Percentiles rank a stretch among this genome's conserved stretches.
phyloP scores from a whole-genome alignment of 2,888 invertebrate genomes.

The Theodoxus fluviatilis region DNA sequence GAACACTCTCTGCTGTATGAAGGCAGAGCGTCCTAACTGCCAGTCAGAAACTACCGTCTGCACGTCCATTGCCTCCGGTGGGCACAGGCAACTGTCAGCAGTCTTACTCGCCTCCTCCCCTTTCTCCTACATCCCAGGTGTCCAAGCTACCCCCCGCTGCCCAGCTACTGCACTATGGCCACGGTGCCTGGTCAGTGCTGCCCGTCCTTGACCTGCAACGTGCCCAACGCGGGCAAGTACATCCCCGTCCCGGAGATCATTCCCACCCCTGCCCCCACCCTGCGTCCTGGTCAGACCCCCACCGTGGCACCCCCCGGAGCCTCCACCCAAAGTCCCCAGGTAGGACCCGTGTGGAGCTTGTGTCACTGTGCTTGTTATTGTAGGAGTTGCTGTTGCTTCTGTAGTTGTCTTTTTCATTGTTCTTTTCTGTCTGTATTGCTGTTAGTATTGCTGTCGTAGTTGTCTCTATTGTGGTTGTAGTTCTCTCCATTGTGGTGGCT shows the following conservation, averaged over 20 bases:
- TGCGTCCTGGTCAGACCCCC: slow-evolving; percentile 38
- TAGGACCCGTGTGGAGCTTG: not conserved
- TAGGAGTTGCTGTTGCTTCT: not conserved
- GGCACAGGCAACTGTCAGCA: no score
- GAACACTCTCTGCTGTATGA: no score
- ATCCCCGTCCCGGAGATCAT: slow-evolving; percentile 43
- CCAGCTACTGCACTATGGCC: slow-evolving; percentile 42
- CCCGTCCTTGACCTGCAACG: slow-evolving; percentile 43
- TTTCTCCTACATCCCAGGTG: slow-evolving; percentile 36
- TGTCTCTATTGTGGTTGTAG: not conserved
- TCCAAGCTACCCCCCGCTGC: slow-evolving; percentile 44
- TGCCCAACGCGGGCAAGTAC: slow-evolving; percentile 46
- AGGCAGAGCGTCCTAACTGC: no score
- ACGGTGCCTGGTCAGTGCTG: slow-evolving; percentile 51
- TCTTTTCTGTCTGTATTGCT: not conserved
- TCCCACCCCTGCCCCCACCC: slow-evolving; percentile 43
- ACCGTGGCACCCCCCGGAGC: slow-evolving; percentile 19
- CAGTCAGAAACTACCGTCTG: no score
- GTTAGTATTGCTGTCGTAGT: not conserved
- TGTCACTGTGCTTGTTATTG: not conserved
- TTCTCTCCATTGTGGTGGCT: not conserved
- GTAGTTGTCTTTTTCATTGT: not conserved
- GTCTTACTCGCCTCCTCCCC: not conserved
- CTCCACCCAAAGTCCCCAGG: slow-evolving; percentile 32
- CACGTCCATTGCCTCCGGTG: no score